These are phyloP conservation scores for Collichthys lucidus DNA, from an alignment of 2,113 vertebrate genomes.

Conservation along the genomic window DNA sequence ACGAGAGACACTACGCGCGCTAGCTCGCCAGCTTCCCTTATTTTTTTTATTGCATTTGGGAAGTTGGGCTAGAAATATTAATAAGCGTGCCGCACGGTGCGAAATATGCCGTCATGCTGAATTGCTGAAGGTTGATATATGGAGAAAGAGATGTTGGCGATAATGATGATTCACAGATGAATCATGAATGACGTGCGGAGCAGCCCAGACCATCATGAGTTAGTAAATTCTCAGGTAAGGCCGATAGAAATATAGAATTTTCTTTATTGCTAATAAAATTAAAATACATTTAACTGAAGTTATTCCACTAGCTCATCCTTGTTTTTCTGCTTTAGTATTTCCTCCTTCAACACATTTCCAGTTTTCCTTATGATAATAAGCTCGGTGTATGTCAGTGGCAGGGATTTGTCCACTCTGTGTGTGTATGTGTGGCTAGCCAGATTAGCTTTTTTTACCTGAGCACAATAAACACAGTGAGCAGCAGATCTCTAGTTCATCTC, in stretches of 20 bases:
- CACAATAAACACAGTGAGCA: too few relatives aligned
- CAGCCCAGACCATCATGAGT: neutral
- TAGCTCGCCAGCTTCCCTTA: slow-evolving; percentile 17
- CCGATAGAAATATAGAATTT: too few relatives aligned
- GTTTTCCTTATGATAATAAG: neutral
- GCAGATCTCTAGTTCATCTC: neutral
- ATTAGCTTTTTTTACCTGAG: too few relatives aligned
- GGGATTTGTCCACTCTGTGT: neutral
- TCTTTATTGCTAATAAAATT: too few relatives aligned
- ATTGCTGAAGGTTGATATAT: neutral
- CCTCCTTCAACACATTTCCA: neutral
- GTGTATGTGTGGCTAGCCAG: neutral
- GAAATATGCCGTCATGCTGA: slow-evolving; percentile 12
- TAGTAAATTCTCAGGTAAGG: neutral
- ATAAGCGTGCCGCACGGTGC: slow-evolving; percentile 18
- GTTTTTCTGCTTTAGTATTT: neutral
- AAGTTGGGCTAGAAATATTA: slow-evolving; percentile 45
- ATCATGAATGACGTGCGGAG: neutral
- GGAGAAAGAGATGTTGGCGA: neutral
- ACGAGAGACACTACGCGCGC: slow-evolving; percentile 9
- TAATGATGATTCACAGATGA: neutral
- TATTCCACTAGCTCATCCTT: neutral
- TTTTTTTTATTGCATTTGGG: slow-evolving; percentile 53
- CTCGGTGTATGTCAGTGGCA: neutral
- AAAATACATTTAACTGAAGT: neutral